Evolutionary conservation across 2,888 invertebrate genomes (phyloP), one percentile per base, ranked within the genome.

Genomic region (Epicampocera succincta): DNA sequence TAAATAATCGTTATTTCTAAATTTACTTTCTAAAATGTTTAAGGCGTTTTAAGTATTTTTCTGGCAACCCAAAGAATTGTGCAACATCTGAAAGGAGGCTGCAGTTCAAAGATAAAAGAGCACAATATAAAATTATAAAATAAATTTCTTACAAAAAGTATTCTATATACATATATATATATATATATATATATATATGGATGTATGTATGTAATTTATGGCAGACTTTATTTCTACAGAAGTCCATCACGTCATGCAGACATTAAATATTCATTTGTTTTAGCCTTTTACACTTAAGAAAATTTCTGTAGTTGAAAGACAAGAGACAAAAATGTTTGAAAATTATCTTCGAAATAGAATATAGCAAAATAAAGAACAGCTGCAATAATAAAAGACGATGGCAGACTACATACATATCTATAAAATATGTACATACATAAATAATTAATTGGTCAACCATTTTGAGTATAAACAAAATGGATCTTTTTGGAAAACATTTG

Each of bases 231-330:
- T 60, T 71, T 74, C 29, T 66, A 66, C 78, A 78, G 74, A 68
- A 82, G 82, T 78, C 71, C 69, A 78, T 78, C 82, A 78, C 44
- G 73, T 74, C 71, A 71, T 74, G 52, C 52, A 44, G 63, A 68
- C 72, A 72, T 81, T 80, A 56, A 76, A 68, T n/a, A 46, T 50
- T 50, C 17, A 29, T 6, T 25, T 25, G 15, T 42, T 38, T 42
- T 2, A n/a, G 2, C 0, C 38, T n/a, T 29, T 11, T 73, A 44
- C 69, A 69, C 71, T 29, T 11, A 63, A 21, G 42, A 38, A 61
- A 68, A 46, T 44, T 50, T 29, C 1, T 33, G 9, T 33, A 33
- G 3, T 5, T 3, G 2, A 5, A 25, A 25, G 5, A 3, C 5
- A 2, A 3, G 25, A 2, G 5, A 25, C 25, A 25, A 25, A 25